phyloP scores from a whole-genome alignment of 2,113 vertebrate genomes.

The Otis tarda region DNA sequence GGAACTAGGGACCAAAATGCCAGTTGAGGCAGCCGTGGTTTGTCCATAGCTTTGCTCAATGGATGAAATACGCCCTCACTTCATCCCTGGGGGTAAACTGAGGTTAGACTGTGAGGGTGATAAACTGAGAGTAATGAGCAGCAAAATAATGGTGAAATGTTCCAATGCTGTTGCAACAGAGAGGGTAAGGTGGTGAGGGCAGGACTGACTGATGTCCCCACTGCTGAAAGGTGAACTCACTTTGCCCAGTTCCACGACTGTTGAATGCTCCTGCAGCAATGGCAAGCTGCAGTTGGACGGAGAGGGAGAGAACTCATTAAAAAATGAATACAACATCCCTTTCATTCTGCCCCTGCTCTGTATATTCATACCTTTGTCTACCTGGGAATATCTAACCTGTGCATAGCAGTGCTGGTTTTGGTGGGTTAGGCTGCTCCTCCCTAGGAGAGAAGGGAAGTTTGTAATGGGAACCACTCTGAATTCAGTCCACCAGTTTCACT shows the following conservation, averaged over 20 bases:
- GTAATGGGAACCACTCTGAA: background rate
- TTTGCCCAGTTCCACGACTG: background rate
- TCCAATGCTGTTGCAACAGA: background rate
- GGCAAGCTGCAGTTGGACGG: background rate
- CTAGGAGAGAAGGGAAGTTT: background rate
- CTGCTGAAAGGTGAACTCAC: background rate
- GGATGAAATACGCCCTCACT: background rate
- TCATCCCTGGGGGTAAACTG: background rate
- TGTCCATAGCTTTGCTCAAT: background rate
- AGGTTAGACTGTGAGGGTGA: background rate
- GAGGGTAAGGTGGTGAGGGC: background rate
- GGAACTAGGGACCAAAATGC: no score
- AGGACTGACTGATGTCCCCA: background rate
- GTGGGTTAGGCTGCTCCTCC: background rate
- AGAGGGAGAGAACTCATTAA: background rate
- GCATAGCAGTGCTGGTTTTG: background rate
- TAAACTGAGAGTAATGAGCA: background rate
- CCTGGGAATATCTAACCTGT: background rate
- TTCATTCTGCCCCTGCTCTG: background rate
- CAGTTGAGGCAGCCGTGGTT: background rate
- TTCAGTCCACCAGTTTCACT: background rate
- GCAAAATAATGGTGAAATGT: slow-evolving; percentile 25
- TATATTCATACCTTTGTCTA: background rate
- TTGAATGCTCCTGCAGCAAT: background rate
- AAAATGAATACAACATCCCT: background rate